phyloP scores from a whole-genome alignment of 2,797 vertebrate genomes.

The Neomorphus geoffroyi region DNA sequence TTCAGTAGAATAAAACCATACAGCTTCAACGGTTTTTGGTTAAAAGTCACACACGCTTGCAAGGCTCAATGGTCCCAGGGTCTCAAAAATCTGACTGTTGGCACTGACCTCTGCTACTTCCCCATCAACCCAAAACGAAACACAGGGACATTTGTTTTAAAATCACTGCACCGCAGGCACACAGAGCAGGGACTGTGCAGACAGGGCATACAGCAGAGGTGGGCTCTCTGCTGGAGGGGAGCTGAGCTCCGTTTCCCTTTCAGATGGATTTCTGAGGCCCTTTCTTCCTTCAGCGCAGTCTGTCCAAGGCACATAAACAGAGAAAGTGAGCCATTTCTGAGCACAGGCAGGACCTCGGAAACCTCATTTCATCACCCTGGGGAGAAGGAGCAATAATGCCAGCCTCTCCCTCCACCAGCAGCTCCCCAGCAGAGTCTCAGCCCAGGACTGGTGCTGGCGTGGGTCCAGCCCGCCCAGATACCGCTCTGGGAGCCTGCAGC shows the following conservation, averaged over 20 bases:
- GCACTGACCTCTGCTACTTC: neutral
- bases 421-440: conserved; percentile 26
- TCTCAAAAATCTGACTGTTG: conserved; percentile 15
- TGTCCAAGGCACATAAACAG: neutral
- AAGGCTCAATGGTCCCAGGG: neutral
- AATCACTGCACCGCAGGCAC: neutral
- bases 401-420: neutral
- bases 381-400: neutral
- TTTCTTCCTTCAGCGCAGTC: neutral
- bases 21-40: accelerated
- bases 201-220: neutral
- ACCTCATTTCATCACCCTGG: accelerated
- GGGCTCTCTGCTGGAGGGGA: neutral
- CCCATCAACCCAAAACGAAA: neutral
- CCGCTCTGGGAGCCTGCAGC: conserved; percentile 54
- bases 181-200: neutral
- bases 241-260: neutral
- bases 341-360: neutral
- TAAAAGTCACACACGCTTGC: neutral
- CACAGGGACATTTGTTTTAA: neutral
- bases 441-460: conserved; percentile 8
- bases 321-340: neutral
- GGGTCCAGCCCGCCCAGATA: conserved; percentile 49
- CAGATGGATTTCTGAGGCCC: neutral
- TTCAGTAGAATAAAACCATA: neutral